Percentiles rank a stretch among this genome's conserved stretches.
These are phyloP conservation scores for Muscicapa adusta DNA, from an alignment of 2,113 vertebrate species.

Conservation along the genomic window DNA sequence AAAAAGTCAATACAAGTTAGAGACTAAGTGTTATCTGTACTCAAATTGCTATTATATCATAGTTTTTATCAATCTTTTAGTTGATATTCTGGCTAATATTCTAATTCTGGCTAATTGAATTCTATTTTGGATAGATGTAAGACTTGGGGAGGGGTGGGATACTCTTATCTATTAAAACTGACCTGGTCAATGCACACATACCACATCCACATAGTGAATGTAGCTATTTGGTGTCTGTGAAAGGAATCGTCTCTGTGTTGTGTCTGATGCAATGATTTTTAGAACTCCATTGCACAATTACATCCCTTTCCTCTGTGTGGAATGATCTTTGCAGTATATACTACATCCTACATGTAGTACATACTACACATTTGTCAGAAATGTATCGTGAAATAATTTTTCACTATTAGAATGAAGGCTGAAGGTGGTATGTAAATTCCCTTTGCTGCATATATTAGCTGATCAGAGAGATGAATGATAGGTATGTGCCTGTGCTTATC, in stretches of 20 bases:
- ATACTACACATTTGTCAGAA: background rate
- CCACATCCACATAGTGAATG: background rate
- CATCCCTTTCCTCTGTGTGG: background rate
- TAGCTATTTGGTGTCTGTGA: background rate
- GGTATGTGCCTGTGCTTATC: background rate
- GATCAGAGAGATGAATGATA: background rate
- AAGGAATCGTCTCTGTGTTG: background rate
- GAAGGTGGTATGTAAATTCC: background rate
- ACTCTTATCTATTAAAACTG: background rate
- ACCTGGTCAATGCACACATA: background rate
- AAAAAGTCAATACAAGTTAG: background rate
- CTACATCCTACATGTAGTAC: too few species aligned
- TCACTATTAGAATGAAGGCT: background rate
- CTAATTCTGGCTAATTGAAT: background rate
- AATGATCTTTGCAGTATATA: background rate
- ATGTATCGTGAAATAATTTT: background rate
- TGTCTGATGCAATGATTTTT: background rate
- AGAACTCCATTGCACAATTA: background rate
- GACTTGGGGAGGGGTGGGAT: background rate
- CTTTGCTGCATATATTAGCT: background rate
- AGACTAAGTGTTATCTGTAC: background rate
- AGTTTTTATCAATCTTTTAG: background rate
- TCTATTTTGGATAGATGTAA: background rate
- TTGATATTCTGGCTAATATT: background rate
- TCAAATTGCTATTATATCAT: background rate